Evolutionary conservation across 2,888 invertebrate species (phyloP).

Genomic region (Agrotis puta): DNA sequence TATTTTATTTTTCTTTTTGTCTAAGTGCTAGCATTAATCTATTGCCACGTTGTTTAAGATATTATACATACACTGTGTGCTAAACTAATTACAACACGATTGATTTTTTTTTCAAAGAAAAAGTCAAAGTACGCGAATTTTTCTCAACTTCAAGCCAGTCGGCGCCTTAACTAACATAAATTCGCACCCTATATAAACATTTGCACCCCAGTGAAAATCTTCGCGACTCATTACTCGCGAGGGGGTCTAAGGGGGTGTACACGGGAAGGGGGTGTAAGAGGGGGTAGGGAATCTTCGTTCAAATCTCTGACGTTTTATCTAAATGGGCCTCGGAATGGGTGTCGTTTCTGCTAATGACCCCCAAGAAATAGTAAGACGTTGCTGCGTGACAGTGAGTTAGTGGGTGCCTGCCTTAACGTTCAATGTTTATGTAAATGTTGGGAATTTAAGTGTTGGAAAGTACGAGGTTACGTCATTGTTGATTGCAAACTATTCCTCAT

Average conservation of each 20-base stretch:
- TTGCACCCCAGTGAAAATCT: slow-evolving; percentile 89
- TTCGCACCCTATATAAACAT: slow-evolving; percentile 90
- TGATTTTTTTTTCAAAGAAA: not conserved
- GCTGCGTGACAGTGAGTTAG: slow-evolving; percentile 80
- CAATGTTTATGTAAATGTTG: slow-evolving; percentile 63
- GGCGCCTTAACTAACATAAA: slow-evolving; percentile 76
- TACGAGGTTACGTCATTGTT: slow-evolving; percentile 38
- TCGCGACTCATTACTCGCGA: slow-evolving; percentile 89
- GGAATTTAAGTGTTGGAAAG: slow-evolving; percentile 60
- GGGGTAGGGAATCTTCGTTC: slow-evolving; percentile 84
- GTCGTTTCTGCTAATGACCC: slow-evolving; percentile 89
- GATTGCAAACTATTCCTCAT: not conserved
- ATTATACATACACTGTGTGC: too few relatives aligned
- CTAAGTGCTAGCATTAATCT: too few relatives aligned
- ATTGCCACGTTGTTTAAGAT: too few relatives aligned
- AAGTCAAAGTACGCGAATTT: slow-evolving; percentile 36
- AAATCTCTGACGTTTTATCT: slow-evolving; percentile 91
- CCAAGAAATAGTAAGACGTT: slow-evolving; percentile 88
- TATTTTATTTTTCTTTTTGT: too few relatives aligned
- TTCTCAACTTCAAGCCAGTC: slow-evolving; percentile 66
- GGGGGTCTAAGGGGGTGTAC: slow-evolving; percentile 58
- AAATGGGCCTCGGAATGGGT: slow-evolving; percentile 90
- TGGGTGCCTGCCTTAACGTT: slow-evolving; percentile 64
- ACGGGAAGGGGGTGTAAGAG: slow-evolving; percentile 60
- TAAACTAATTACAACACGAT: too few relatives aligned